Evolutionary conservation across 1,140 invertebrate genomes (phyloP).

Genomic region (Leptinotarsa defecta): DNA sequence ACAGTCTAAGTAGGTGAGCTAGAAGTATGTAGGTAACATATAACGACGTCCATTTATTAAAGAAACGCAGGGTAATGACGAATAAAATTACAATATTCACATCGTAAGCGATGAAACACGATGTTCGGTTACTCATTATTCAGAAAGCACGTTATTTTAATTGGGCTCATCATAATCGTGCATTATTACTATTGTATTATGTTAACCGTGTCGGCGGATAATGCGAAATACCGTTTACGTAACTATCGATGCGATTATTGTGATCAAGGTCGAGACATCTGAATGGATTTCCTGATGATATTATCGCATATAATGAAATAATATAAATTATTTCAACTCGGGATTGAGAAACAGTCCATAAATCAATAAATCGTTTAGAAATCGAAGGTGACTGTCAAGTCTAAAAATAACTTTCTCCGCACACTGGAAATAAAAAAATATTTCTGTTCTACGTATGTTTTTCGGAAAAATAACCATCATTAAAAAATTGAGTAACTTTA

Average conservation of each 20-base stretch:
- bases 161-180: background rate
- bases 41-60: conserved; percentile 3
- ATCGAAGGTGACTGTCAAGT: no score
- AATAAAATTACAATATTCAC: conserved; percentile 3
- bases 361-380: no score
- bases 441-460: no score
- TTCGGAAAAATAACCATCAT: no score
- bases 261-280: conserved; percentile 2
- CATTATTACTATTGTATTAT: conserved; percentile 7
- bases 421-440: no score
- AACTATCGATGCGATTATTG: background rate
- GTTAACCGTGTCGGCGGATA: conserved; percentile 4
- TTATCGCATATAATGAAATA: no score
- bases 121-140: background rate
- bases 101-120: conserved; percentile 8
- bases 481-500: no score
- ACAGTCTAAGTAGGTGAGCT: background rate
- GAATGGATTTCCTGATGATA: background rate
- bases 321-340: no score
- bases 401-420: no score
- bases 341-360: no score
- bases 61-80: background rate
- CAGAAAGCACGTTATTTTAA: conserved; percentile 8
- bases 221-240: conserved; percentile 6
- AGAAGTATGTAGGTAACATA: conserved; percentile 3